phyloP scores from a whole-genome alignment of 1,140 invertebrate genomes.

The Achatina immaculata region DNA sequence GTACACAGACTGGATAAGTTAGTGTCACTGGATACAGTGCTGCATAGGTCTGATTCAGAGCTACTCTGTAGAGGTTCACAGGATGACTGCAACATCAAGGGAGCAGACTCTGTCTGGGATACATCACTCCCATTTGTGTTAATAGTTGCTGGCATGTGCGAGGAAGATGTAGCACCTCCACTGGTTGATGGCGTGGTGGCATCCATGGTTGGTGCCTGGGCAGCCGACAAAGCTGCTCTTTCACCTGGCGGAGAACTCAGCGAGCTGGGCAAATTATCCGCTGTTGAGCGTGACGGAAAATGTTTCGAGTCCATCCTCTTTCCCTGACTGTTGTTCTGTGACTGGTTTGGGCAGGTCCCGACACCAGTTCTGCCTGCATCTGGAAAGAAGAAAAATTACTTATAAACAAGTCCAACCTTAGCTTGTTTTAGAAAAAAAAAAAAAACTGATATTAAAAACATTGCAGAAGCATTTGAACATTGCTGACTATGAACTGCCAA shows the following conservation, averaged over 20 bases:
- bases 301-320: slow-evolving; percentile 46
- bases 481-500: not conserved
- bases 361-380: slow-evolving; percentile 11
- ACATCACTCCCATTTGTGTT: not conserved
- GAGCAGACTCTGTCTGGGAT: not conserved
- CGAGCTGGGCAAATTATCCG: slow-evolving; percentile 39
- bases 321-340: slow-evolving; percentile 22
- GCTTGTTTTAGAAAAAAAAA: not conserved
- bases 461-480: not conserved
- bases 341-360: slow-evolving; percentile 13
- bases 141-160: not conserved
- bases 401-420: not conserved
- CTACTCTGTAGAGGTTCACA: slow-evolving; percentile 9
- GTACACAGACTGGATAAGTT: not conserved
- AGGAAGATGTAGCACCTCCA: not conserved
- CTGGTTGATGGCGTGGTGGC: slow-evolving; percentile 7
- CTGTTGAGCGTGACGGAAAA: slow-evolving; percentile 42
- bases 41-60: slow-evolving; percentile 6
- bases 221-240: slow-evolving; percentile 8
- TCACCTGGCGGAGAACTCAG: slow-evolving; percentile 33
- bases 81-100: not conserved
- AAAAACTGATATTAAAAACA: not conserved
- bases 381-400: not conserved
- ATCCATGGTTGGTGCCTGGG: slow-evolving; percentile 11
- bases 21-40: slow-evolving; percentile 29